Evolutionary conservation across 1,140 invertebrate species (phyloP).

Genomic region (Conus betulinus): DNA sequence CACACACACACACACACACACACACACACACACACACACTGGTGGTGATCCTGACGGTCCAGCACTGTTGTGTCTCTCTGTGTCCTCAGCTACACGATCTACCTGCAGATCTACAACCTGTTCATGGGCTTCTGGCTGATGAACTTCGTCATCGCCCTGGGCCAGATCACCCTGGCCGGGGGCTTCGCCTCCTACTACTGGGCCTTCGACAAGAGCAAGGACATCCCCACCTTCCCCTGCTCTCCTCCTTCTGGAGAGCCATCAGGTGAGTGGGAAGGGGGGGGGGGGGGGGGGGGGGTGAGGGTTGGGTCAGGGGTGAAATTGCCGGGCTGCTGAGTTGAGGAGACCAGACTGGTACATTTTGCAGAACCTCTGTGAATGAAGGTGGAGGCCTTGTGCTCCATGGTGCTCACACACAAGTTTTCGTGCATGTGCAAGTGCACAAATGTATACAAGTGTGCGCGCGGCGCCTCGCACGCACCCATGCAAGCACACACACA

Average conservation of each 20-base stretch:
- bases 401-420: too few relatives aligned
- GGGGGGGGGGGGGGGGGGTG: neutral
- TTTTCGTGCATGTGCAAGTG: too few relatives aligned
- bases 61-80: neutral
- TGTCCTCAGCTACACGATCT: conserved; percentile 68
- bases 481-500: too few relatives aligned
- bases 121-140: conserved; percentile 93
- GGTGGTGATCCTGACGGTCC: neutral
- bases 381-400: too few relatives aligned
- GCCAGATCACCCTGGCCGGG: conserved; percentile 92
- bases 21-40: neutral
- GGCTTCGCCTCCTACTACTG: conserved; percentile 94
- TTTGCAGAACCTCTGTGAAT: too few relatives aligned
- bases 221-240: conserved; percentile 89
- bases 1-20: too few relatives aligned
- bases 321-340: neutral
- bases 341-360: too few relatives aligned
- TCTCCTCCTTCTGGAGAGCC: conserved; percentile 83
- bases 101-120: conserved; percentile 85
- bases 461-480: too few relatives aligned
- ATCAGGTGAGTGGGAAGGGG: conserved; percentile 78
- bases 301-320: neutral
- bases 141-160: conserved; percentile 93
- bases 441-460: too few relatives aligned
- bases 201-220: conserved; percentile 87